Evolutionary conservation across 2,797 vertebrate genomes (phyloP).

Genomic region (Sus cebifrons): DNA sequence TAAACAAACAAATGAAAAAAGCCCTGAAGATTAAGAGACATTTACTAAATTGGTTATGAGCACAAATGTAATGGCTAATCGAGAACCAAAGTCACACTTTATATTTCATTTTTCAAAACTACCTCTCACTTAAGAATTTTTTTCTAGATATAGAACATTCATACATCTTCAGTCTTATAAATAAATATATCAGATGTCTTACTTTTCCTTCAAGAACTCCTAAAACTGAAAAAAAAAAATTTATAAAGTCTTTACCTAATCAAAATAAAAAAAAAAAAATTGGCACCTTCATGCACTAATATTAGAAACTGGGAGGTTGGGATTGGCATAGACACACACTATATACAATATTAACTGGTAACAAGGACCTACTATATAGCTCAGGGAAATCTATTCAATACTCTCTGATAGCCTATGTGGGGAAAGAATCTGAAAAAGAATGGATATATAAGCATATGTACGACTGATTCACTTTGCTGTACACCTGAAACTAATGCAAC

Average conservation of each 20-base stretch:
- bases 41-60: neutral
- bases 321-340: no score
- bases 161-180: neutral
- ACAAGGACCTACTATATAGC: no score
- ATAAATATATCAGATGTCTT: neutral
- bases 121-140: neutral
- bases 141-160: neutral
- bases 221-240: neutral
- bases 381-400: no score
- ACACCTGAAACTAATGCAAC: no score
- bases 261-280: conserved; percentile 61
- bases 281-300: neutral
- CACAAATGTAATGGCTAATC: neutral
- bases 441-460: no score
- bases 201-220: conserved; percentile 38
- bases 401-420: no score
- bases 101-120: neutral
- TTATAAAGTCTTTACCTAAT: neutral
- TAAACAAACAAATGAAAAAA: neutral
- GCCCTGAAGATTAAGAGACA: neutral
- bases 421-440: no score
- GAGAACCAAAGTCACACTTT: neutral
- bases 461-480: no score
- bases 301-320: neutral
- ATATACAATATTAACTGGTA: no score